Evolutionary conservation across 2,113 vertebrate genomes (phyloP).

Genomic region (Mandrillus leucophaeus): DNA sequence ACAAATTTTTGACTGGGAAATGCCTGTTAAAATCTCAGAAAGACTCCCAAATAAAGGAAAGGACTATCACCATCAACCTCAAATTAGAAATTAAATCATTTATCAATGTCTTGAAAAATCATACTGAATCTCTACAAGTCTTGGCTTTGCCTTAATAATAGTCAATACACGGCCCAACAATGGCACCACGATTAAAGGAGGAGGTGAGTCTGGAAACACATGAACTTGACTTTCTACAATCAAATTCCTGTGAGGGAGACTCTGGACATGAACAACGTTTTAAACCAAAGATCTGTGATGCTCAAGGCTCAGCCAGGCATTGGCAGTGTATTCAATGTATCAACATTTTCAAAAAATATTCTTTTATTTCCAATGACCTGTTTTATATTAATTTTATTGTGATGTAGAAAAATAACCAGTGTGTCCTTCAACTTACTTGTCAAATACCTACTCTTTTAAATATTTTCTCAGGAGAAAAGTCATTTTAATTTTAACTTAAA

Average conservation of each 20-base stretch:
- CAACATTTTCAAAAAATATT: background rate
- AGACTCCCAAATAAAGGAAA: background rate
- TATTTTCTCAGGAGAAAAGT: background rate
- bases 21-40: background rate
- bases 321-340: background rate
- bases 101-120: background rate
- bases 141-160: background rate
- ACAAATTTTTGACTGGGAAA: background rate
- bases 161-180: rapidly evolving
- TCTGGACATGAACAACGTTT: background rate
- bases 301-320: background rate
- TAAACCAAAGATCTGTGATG: background rate
- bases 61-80: background rate
- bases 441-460: background rate
- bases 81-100: background rate
- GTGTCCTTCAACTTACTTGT: background rate
- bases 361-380: background rate
- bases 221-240: background rate
- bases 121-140: background rate
- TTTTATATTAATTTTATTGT: constrained; percentile 2
- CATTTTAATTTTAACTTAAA: background rate
- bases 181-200: background rate
- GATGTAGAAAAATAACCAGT: background rate
- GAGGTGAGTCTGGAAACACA: background rate
- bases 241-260: background rate